Evolutionary conservation across 2,888 invertebrate species (phyloP).

Genomic region (Tetrapedia diversipes): DNA sequence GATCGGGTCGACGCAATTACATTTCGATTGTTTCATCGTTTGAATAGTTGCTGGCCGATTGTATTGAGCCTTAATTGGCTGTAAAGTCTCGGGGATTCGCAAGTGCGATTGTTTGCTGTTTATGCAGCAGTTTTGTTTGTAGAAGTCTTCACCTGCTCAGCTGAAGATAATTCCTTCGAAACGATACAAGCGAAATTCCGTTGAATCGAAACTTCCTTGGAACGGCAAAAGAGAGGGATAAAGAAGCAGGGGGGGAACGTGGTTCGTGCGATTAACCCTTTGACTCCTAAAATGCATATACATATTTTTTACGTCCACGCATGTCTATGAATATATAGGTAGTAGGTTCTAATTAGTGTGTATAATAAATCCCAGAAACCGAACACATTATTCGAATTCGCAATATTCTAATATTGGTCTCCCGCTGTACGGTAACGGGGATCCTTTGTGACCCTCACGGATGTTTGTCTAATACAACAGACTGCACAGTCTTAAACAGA

Average conservation of each 20-base stretch:
- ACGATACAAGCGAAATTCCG: conserved; percentile 15
- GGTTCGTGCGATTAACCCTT: neutral
- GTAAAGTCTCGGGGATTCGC: conserved; percentile 57
- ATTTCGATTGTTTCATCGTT: conserved; percentile 78
- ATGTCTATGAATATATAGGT: too few relatives aligned
- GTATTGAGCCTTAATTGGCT: conserved; percentile 72
- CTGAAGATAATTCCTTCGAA: conserved; percentile 59
- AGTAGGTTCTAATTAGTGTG: too few relatives aligned
- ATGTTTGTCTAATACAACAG: too few relatives aligned
- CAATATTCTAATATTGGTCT: too few relatives aligned
- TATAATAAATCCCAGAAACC: too few relatives aligned
- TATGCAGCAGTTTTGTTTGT: conserved; percentile 69
- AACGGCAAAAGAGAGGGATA: neutral
- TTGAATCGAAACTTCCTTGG: conserved; percentile 1
- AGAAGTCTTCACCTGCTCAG: conserved; percentile 56
- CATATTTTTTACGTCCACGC: too few relatives aligned
- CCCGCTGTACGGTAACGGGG: too few relatives aligned
- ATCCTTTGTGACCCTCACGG: too few relatives aligned
- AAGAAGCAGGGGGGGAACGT: neutral
- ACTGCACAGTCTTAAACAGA: too few relatives aligned
- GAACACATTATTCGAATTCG: too few relatives aligned
- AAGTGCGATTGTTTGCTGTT: conserved; percentile 63
- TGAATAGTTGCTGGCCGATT: conserved; percentile 76
- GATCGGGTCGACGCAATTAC: conserved; percentile 77
- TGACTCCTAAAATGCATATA: too few relatives aligned